These are phyloP conservation scores for Rhynchophorus ferrugineus DNA, from an alignment of 1,140 invertebrate genomes.

Conservation along the genomic window DNA sequence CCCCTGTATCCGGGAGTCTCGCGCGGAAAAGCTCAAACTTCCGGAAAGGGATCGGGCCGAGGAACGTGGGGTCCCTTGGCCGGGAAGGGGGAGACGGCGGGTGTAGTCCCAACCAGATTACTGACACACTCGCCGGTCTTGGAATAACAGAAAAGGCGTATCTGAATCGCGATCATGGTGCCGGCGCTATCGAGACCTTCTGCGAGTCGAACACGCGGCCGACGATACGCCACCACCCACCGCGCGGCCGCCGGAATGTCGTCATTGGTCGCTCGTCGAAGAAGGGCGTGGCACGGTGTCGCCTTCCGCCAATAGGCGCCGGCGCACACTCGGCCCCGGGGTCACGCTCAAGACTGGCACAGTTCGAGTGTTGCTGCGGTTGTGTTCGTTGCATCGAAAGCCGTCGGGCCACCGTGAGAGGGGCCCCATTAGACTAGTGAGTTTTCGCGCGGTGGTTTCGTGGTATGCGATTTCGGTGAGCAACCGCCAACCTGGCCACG, in stretches of 20 bases:
- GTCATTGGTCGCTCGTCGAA: too few relatives aligned
- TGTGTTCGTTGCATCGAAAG: not conserved
- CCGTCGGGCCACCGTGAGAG: too few relatives aligned
- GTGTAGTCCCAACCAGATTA: constrained; percentile 20
- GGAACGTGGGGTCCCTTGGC: not conserved
- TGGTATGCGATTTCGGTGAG: not conserved
- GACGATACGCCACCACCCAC: too few relatives aligned
- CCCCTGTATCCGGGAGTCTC: not conserved
- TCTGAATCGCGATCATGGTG: constrained; percentile 31
- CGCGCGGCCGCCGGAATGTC: too few relatives aligned
- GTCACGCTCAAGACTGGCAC: too few relatives aligned
- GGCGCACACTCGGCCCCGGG: too few relatives aligned
- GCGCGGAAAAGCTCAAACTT: not conserved
- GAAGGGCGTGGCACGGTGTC: too few relatives aligned
- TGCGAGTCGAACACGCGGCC: too few relatives aligned
- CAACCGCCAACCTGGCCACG: constrained; percentile 35
- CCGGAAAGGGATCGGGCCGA: not conserved
- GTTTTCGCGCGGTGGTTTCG: too few relatives aligned
- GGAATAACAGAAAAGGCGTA: constrained; percentile 33
- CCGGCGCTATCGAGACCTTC: constrained; percentile 19
- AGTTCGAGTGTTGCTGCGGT: not conserved
- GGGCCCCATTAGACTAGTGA: too few relatives aligned
- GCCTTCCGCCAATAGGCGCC: too few relatives aligned
- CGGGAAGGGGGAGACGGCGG: not conserved
- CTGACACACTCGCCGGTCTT: constrained; percentile 23